Percentiles rank a stretch among this genome's conserved stretches.
Conservation (phyloP, 2,113 vertebrate genomes). For the Thermophis baileyi region DNA sequence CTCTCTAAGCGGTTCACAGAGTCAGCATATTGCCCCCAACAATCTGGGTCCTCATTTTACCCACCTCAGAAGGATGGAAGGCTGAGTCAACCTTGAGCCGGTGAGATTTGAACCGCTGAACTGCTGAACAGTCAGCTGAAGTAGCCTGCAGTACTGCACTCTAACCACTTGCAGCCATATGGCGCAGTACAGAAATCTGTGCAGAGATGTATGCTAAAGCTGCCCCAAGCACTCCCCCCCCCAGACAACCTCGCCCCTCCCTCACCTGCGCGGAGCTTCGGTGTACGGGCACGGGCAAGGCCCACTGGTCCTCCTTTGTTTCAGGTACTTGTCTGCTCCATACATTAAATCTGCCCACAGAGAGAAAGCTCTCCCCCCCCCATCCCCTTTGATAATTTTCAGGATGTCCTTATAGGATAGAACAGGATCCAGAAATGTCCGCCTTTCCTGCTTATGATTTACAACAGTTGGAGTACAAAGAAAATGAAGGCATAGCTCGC, state of each 20-base stretch:
- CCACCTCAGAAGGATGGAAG: too few species aligned
- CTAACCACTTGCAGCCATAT: too few species aligned
- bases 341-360: neutral
- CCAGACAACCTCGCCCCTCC: fast-evolving
- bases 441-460: neutral
- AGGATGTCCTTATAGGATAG: neutral
- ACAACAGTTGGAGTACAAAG: neutral
- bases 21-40: too few species aligned
- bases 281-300: conserved; percentile 94
- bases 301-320: conserved; percentile 34
- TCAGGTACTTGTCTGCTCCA: neutral
- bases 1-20: too few species aligned
- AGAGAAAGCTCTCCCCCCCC: neutral
- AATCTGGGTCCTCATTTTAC: too few species aligned
- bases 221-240: fast-evolving
- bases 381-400: neutral
- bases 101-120: too few species aligned
- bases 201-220: neutral
- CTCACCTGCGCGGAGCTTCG: conserved; percentile 77
- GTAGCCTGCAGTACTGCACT: too few species aligned
- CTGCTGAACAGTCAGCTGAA: too few species aligned
- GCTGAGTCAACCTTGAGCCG: too few species aligned
- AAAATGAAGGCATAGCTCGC: neutral
- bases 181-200: too few species aligned
- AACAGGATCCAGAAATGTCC: neutral